These are phyloP conservation scores for Ormia ochracea DNA, from an alignment of 2,888 invertebrate genomes.

Conservation along the genomic window DNA sequence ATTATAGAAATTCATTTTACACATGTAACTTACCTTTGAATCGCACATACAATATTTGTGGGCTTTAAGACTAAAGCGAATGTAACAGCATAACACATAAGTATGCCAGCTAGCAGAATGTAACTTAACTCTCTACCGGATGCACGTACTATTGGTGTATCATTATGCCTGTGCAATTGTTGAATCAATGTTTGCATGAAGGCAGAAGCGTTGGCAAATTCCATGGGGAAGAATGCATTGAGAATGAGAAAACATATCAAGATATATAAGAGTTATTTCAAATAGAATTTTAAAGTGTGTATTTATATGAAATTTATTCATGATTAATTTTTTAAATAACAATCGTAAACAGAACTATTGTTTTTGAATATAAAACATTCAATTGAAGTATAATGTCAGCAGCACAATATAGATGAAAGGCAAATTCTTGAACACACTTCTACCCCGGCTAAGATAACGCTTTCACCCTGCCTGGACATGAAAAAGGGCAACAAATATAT, in stretches of 20 bases:
- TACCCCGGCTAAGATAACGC: too few species aligned
- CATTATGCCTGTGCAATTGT: conserved; percentile 81
- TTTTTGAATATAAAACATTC: too few species aligned
- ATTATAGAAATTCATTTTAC: background rate
- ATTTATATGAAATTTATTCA: too few species aligned
- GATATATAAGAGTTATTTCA: conserved; percentile 43
- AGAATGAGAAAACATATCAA: background rate
- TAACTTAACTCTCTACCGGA: conserved; percentile 94
- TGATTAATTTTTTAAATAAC: too few species aligned
- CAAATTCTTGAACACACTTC: too few species aligned
- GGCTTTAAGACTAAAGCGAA: conserved; percentile 93
- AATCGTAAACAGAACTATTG: too few species aligned
- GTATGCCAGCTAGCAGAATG: conserved; percentile 91
- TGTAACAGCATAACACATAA: conserved; percentile 94
- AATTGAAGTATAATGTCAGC: too few species aligned
- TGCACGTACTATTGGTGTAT: conserved; percentile 97
- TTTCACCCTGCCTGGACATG: too few species aligned
- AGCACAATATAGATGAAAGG: too few species aligned
- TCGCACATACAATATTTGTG: conserved; percentile 91
- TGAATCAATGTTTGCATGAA: background rate
- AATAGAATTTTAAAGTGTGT: conserved; percentile 55
- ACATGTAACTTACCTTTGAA: conserved; percentile 91
- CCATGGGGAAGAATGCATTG: background rate
- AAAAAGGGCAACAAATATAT: too few species aligned
- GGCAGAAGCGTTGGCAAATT: background rate